Base-by-base conservation (phyloP, 2,113 vertebrate species). In the Lota lota region DNA sequence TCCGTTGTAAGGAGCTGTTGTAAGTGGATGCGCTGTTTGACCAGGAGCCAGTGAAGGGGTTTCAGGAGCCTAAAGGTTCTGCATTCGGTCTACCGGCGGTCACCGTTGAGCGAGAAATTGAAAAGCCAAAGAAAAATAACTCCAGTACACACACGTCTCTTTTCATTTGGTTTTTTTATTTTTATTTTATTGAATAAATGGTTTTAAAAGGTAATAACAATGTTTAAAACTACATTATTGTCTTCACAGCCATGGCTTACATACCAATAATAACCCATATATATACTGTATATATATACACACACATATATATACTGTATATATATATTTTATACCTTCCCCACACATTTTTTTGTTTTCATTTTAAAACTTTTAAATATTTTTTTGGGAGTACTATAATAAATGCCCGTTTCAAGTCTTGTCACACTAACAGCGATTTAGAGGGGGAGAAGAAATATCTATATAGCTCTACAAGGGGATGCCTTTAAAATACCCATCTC, bases 181-280 rank as follows among this genome's bases (percentile, higher is more conserved):
- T 92, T 83, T 92, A 92, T 92, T 99, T 98, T 98, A 97, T 98
- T 97, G 96, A 95, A 96, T 98, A 97, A 97, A 97, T 97, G 95
- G 95, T 95, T 96, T 91, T 95, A 95, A 97, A 99, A 97, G 93
- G 94, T 97, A 96, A 94, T 95, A 97, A 97, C 95, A 98, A 97
- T 97, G 96, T 98, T 98, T 96, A 95, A 98, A 98, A 97, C 97
- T 97, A 98, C 95, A 95, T 94, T 94, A 94, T 96, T 93, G 95
- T 94, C 92, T 76, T 94, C 95, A 97, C 94, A 97, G 92, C 94
- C 94, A 95, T 94, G 93, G 91, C 93, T 94, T 95, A 95, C 95
- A 96, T 94, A 97, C 91, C 94, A 93, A 88, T 93, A 88, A 93
- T 93, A 95, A 94, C 91, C 94, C 94, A 92, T 92, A 83, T 78